phyloP scores from a whole-genome alignment of 2,888 invertebrate species.

The Synergus gifuensis region DNA sequence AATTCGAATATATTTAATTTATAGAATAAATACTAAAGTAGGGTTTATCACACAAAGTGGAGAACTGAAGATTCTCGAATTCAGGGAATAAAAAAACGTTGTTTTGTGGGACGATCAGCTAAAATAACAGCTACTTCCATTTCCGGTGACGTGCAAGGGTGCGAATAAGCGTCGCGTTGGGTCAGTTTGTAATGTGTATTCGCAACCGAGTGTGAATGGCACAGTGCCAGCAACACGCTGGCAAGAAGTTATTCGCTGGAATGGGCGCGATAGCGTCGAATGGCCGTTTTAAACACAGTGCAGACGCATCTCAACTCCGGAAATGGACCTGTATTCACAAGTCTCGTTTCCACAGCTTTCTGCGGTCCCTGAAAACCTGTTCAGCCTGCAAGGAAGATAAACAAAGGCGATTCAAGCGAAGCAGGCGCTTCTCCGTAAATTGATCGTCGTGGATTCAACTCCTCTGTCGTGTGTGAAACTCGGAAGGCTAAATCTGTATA shows the following conservation, averaged over 20 bases:
- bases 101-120: background rate
- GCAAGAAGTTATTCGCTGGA: conserved; percentile 31
- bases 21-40: too few relatives aligned
- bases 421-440: background rate
- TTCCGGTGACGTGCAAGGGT: conserved; percentile 20
- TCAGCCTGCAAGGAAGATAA: conserved; percentile 2
- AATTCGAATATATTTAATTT: too few relatives aligned
- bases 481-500: background rate
- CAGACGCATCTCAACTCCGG: conserved; percentile 26
- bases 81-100: background rate
- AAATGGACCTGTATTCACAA: conserved; percentile 35
- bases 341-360: conserved; percentile 10
- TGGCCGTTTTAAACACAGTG: conserved; percentile 10
- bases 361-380: background rate
- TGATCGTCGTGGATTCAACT: conserved; percentile 12
- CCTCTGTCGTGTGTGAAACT: background rate
- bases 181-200: conserved; percentile 1
- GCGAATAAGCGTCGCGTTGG: conserved; percentile 7
- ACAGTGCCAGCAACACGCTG: conserved; percentile 35
- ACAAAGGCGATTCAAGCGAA: conserved; percentile 21
- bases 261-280: conserved; percentile 6
- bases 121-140: conserved; percentile 2
- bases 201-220: conserved; percentile 22
- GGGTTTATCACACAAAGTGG: too few relatives aligned
- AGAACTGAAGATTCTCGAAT: too few relatives aligned